phyloP scores from a whole-genome alignment of 2,113 vertebrate species.

The Oreotragus oreotragus region DNA sequence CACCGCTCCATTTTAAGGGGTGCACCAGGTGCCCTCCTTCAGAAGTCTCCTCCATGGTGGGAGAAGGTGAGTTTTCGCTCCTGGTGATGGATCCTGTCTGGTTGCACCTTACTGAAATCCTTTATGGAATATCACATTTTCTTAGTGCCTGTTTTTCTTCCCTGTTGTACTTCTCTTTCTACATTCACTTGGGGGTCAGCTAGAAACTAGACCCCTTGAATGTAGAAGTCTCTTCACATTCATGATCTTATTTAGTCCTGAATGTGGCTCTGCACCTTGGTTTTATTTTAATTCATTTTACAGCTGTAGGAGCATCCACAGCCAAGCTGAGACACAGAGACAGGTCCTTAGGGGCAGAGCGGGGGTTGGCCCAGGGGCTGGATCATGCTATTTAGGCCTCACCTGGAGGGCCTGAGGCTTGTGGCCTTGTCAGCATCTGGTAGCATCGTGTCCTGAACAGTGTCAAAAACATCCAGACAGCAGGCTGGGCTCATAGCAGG shows the following conservation, averaged over 20 bases:
- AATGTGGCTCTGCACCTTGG: not conserved
- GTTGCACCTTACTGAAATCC: not conserved
- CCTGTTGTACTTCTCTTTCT: not conserved
- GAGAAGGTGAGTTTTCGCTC: not conserved
- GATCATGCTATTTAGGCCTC: not conserved
- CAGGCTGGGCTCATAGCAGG: not conserved
- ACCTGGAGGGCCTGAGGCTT: too few species aligned
- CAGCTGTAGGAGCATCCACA: not conserved
- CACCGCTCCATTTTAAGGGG: not conserved
- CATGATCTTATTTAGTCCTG: not conserved
- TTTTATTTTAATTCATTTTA: conserved; percentile 16
- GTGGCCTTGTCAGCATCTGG: not conserved
- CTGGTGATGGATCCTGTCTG: not conserved
- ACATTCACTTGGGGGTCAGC: not conserved
- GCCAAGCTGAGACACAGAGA: not conserved
- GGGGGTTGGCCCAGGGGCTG: not conserved
- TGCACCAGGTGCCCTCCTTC: not conserved
- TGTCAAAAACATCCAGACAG: not conserved
- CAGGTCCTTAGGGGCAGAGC: not conserved
- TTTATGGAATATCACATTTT: not conserved
- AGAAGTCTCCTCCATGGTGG: not conserved
- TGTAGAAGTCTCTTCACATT: not conserved
- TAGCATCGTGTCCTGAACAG: too few species aligned
- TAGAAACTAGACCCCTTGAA: not conserved
- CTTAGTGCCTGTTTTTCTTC: not conserved